Conservation (phyloP, 2,113 vertebrate species). For the Piprites chloris region DNA sequence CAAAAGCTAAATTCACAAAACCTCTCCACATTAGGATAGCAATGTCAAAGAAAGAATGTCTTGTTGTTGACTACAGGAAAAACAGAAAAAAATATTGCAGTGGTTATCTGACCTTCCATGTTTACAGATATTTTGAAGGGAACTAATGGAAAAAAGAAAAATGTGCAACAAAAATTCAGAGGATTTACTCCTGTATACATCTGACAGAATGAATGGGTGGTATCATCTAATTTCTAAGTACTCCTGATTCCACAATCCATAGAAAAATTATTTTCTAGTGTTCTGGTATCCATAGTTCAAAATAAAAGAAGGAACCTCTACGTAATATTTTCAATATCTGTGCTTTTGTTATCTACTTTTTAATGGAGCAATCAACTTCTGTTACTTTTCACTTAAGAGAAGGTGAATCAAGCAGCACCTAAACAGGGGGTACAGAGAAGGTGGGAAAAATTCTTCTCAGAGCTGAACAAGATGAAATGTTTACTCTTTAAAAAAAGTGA, state of each 20-base stretch:
- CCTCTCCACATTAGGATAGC: not conserved
- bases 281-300: not conserved
- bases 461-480: not conserved
- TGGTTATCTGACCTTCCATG: not conserved
- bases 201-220: not conserved
- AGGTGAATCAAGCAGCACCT: not conserved
- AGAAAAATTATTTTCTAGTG: not conserved
- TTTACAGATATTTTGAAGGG: not conserved
- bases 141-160: not conserved
- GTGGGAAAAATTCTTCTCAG: not conserved
- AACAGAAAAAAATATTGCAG: not conserved
- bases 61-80: not conserved
- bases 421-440: not conserved
- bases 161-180: not conserved
- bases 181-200: not conserved
- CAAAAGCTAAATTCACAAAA: not conserved
- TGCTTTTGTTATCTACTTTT: not conserved
- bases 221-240: not conserved
- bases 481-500: not conserved
- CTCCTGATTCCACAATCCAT: not conserved
- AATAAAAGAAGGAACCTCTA: not conserved
- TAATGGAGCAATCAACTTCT: not conserved
- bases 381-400: not conserved
- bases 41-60: not conserved
- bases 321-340: not conserved